Percentiles rank a stretch among this genome's conserved stretches.
These are phyloP conservation scores for Strigamia crassipes DNA, from an alignment of 2,888 invertebrate genomes.

Conservation along the genomic window DNA sequence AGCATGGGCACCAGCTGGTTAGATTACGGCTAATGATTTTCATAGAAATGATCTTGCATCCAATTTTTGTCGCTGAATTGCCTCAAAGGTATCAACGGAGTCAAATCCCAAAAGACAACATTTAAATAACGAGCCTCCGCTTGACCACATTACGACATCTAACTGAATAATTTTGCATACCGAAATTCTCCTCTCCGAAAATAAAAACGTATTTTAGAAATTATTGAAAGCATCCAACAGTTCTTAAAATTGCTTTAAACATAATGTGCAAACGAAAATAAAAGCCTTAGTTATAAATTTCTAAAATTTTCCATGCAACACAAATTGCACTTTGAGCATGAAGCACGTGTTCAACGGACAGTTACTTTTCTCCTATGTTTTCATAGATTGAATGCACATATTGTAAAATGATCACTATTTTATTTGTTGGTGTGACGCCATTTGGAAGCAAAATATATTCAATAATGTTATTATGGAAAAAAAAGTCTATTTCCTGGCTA, in stretches of 20 bases:
- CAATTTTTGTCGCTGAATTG: not conserved
- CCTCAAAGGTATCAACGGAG: not conserved
- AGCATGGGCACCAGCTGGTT: conserved; percentile 16
- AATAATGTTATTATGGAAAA: too few species aligned
- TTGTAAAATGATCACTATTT: too few species aligned
- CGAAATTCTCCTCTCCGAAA: not conserved
- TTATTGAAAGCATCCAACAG: not conserved
- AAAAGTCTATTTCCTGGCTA: too few species aligned
- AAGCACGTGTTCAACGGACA: too few species aligned
- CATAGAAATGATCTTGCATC: not conserved
- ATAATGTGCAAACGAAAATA: not conserved
- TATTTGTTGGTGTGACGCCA: too few species aligned
- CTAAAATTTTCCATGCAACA: too few species aligned
- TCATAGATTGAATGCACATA: too few species aligned
- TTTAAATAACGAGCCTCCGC: not conserved
- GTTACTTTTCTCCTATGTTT: too few species aligned
- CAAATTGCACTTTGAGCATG: too few species aligned
- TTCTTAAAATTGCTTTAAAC: not conserved
- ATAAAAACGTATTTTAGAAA: not conserved
- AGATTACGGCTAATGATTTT: conserved; percentile 18
- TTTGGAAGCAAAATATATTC: too few species aligned
- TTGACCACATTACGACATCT: not conserved
- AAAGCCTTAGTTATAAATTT: too few species aligned
- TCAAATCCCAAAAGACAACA: not conserved
- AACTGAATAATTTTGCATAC: not conserved